Evolutionary conservation across 2,113 vertebrate genomes (phyloP), one percentile per base, ranked within the genome.

Genomic region (Corydoras maculifer): DNA sequence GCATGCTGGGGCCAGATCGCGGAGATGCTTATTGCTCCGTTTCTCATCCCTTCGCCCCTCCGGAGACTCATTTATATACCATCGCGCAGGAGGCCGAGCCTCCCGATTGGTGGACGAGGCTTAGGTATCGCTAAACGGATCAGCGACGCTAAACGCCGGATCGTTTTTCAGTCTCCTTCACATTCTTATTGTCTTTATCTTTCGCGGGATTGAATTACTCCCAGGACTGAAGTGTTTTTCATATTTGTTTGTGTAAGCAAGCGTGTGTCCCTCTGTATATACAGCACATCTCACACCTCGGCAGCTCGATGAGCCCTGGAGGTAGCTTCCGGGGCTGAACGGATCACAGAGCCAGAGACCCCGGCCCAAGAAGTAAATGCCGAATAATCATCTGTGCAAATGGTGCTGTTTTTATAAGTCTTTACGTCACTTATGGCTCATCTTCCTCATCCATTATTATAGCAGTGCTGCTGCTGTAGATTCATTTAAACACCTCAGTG

Each of bases 351-450:
- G 72, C 68, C 75, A 69, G 75, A 30, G 58, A 66, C 48, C 43
- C 59, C 30, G 57, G 70, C 67, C 68, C 14, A 63, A 76, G 64
- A 49, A 72, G 53, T 73, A 69, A 78, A 78, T 63, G 32, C 63
- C 62, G 70, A 78, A 74, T 78, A 78, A 78, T 81, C 79, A 74
- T 71, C 76, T 51, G 66, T 74, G 68, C 76, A 72, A 74, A 71
- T 58, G 61, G 32, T n/a, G 8, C n/a, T 53, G 43, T 43, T 50
- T 65, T 43, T 68, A 32, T 51, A 30, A 30, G 54, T 58, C 68
- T 65, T 25, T 30, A 51, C 55, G 35, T 43, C 35, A 43, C 35
- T 43, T 43, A 43, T 43, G 35, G 8, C 30, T 14, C 65, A 31
- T 50, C 30, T 61, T 29, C 31, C 35, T 48, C 68, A 62, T 53